Percentiles rank a stretch among this genome's conserved stretches.
phyloP scores from a whole-genome alignment of 2,888 invertebrate genomes.

The Cataglyphis livida region DNA sequence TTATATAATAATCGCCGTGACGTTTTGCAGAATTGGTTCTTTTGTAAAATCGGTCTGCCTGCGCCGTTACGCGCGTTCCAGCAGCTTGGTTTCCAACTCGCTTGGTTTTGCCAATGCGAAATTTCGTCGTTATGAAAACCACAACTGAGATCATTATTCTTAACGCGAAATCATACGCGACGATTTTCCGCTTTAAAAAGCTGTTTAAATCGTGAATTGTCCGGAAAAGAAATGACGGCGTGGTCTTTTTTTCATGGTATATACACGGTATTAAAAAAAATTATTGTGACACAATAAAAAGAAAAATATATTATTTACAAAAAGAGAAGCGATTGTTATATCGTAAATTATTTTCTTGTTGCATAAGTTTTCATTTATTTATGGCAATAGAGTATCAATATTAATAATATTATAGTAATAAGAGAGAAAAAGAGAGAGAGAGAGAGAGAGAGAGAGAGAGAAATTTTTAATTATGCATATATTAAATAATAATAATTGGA shows the following conservation, averaged over 20 bases:
- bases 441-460: no score
- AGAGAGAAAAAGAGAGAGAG: not conserved
- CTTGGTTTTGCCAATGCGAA: conserved; percentile 47
- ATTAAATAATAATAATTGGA: conserved; percentile 23
- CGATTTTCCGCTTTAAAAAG: conserved; percentile 7
- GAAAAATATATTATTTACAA: not conserved
- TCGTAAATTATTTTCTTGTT: not conserved
- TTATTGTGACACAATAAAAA: not conserved
- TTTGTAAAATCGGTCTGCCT: conserved; percentile 41
- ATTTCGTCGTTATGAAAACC: conserved; percentile 38
- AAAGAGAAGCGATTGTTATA: not conserved
- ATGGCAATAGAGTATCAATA: not conserved
- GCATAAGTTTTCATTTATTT: not conserved
- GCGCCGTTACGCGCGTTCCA: conserved; percentile 17
- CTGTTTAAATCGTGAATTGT: not conserved
- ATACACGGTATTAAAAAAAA: not conserved
- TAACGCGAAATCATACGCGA: not conserved
- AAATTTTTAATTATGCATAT: not conserved
- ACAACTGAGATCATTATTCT: conserved; percentile 39
- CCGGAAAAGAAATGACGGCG: not conserved
- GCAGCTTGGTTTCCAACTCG: conserved; percentile 49
- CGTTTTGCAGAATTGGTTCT: conserved; percentile 62
- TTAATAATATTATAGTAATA: not conserved
- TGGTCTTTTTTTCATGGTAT: not conserved
- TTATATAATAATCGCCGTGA: conserved; percentile 65